Percentiles rank a stretch among this genome's conserved stretches.
Conservation (phyloP, 2,113 vertebrate genomes). For the Lates calcarifer region DNA sequence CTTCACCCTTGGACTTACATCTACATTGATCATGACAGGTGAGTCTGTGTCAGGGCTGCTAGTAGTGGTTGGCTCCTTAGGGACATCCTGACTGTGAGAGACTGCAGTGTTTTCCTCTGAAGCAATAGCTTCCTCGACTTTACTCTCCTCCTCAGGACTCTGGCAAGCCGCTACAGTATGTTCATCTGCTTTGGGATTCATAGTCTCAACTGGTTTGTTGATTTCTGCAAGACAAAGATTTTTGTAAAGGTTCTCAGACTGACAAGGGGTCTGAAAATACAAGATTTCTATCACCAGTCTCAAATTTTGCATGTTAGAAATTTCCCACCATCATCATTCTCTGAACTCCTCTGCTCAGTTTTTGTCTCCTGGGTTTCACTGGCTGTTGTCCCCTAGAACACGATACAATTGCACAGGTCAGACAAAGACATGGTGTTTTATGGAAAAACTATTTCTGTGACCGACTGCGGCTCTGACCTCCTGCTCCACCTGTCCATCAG, state of each 20-base stretch:
- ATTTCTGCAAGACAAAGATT: conserved; percentile 35
- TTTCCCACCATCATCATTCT: conserved; percentile 62
- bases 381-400: conserved; percentile 55
- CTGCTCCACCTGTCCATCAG: conserved; percentile 84
- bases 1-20: conserved; percentile 79
- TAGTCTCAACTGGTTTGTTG: conserved; percentile 35
- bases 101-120: conserved; percentile 63
- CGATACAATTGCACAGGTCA: conserved; percentile 24
- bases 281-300: not conserved
- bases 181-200: conserved; percentile 49
- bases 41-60: conserved; percentile 95
- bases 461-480: conserved; percentile 45
- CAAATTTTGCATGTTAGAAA: not conserved
- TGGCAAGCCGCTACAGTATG: conserved; percentile 37
- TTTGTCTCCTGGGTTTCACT: conserved; percentile 41
- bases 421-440: not conserved
- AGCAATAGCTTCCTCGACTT: conserved; percentile 66
- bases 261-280: not conserved
- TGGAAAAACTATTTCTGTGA: not conserved
- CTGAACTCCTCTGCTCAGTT: conserved; percentile 48
- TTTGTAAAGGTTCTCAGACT: not conserved
- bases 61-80: conserved; percentile 86
- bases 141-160: conserved; percentile 48
- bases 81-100: conserved; percentile 60
- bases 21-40: conserved; percentile 93